A percentile compares a stretch with the other conserved stretches of the same genome.
Evolutionary conservation across 2,888 invertebrate genomes (phyloP).

Genomic region (Dicyrtomina minuta): DNA sequence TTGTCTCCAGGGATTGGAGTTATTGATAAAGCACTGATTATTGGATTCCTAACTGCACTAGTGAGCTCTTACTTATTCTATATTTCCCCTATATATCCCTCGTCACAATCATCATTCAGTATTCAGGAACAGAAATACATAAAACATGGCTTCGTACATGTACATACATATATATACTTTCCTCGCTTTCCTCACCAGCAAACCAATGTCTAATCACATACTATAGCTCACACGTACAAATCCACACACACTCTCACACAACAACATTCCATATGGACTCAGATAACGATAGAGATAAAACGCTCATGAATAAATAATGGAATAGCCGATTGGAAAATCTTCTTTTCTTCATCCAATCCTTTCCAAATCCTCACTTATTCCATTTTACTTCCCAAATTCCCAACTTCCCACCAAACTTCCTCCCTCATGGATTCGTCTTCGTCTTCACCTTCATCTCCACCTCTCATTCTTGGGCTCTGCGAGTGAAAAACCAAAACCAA

Average conservation of each 20-base stretch:
- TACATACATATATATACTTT: no score
- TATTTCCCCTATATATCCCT: not conserved
- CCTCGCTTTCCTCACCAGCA: no score
- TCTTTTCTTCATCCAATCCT: not conserved
- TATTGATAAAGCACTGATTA: constrained; percentile 34
- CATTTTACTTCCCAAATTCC: not conserved
- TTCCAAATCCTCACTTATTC: not conserved
- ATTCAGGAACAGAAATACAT: no score
- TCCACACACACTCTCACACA: no score
- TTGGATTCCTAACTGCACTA: constrained; percentile 35
- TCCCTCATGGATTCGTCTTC: not conserved
- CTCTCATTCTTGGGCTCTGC: no score
- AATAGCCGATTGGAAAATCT: constrained; percentile 19
- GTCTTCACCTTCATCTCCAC: no score
- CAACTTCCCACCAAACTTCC: not conserved
- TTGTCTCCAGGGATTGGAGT: constrained; percentile 29
- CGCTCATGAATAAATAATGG: constrained; percentile 14
- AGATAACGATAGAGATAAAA: not conserved
- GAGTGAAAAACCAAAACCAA: no score
- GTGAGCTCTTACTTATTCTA: constrained; percentile 16
- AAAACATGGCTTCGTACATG: no score
- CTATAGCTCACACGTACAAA: no score
- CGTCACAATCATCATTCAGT: not conserved
- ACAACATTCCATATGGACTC: no score
- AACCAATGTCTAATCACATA: no score